A percentile compares a stretch with the other conserved stretches of the same genome.
Conservation (phyloP, 2,888 invertebrate species). For the Venusia cambrica region DNA sequence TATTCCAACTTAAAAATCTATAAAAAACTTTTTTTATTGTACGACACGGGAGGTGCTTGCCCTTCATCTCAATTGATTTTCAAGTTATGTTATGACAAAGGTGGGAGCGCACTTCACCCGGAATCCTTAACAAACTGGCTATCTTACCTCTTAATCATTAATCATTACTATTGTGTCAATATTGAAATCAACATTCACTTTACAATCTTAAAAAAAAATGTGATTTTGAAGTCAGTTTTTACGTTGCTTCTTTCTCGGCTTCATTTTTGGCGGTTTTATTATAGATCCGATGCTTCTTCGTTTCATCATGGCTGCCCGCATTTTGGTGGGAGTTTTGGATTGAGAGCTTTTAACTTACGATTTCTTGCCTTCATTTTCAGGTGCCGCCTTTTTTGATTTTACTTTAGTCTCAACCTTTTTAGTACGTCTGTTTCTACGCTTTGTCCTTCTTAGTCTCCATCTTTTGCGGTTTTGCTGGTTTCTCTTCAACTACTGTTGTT, state of each 20-base stretch:
- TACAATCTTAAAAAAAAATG: too few relatives aligned
- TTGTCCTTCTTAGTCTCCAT: slow-evolving; percentile 1
- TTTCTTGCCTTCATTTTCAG: slow-evolving; percentile 13
- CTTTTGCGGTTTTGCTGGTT: slow-evolving; percentile 4
- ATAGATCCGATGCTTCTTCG: slow-evolving; percentile 65
- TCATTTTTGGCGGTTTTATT: slow-evolving; percentile 70
- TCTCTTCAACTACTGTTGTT: slow-evolving; percentile 19
- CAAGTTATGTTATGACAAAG: too few relatives aligned
- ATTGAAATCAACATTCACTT: too few relatives aligned
- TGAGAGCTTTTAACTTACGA: slow-evolving; percentile 30
- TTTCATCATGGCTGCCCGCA: slow-evolving; percentile 46
- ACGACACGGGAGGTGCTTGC: too few relatives aligned
- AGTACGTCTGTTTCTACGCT: slow-evolving; percentile 10
- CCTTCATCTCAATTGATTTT: too few relatives aligned
- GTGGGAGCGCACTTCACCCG: too few relatives aligned
- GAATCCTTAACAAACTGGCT: too few relatives aligned
- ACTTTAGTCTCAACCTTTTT: too few relatives aligned
- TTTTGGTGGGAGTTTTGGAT: slow-evolving; percentile 47
- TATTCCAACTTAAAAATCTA: too few relatives aligned
- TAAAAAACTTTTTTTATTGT: too few relatives aligned
- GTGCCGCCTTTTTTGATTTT: slow-evolving; percentile 8
- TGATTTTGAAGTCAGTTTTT: not conserved
- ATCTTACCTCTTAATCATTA: too few relatives aligned
- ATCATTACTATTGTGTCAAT: too few relatives aligned
- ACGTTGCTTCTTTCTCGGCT: slow-evolving; percentile 39